These are phyloP conservation scores for Lanius ludovicianus DNA, from an alignment of 2,113 vertebrate genomes.

Conservation along the genomic window DNA sequence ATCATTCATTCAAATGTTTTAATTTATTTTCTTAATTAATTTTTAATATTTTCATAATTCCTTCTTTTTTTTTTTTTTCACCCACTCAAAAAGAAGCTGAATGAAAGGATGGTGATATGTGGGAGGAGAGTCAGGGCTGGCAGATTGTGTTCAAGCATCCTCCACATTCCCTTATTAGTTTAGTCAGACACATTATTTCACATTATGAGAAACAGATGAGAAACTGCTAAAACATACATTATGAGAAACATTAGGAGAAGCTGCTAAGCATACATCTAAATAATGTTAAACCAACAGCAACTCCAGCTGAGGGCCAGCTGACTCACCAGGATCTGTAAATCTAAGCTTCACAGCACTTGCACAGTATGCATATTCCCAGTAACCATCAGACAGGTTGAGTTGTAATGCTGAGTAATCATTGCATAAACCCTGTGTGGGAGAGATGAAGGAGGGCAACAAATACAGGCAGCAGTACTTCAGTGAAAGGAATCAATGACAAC, in stretches of 20 bases:
- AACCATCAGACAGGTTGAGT: not conserved
- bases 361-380: not conserved
- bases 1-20: not conserved
- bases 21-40: not conserved
- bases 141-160: constrained; percentile 24
- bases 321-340: constrained; percentile 20
- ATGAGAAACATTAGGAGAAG: constrained; percentile 43
- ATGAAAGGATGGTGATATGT: not conserved
- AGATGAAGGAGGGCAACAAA: not conserved
- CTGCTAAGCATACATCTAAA: constrained; percentile 41
- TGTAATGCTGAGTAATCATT: constrained; percentile 21
- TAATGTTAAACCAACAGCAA: constrained; percentile 33
- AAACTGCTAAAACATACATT: constrained; percentile 42
- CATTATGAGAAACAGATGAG: constrained; percentile 64
- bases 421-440: not conserved
- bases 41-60: not conserved
- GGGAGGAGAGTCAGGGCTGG: not conserved
- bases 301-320: constrained; percentile 57
- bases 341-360: not conserved
- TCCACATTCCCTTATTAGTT: constrained; percentile 39
- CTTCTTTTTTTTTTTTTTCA: no score
- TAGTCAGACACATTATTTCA: constrained; percentile 45
- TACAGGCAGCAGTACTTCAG: not conserved
- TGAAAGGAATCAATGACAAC: not conserved
- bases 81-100: not conserved